A percentile compares a stretch with the other conserved stretches of the same genome.
These are phyloP conservation scores for Stegostoma tigrinum DNA, from an alignment of 2,113 vertebrate species.

Conservation along the genomic window DNA sequence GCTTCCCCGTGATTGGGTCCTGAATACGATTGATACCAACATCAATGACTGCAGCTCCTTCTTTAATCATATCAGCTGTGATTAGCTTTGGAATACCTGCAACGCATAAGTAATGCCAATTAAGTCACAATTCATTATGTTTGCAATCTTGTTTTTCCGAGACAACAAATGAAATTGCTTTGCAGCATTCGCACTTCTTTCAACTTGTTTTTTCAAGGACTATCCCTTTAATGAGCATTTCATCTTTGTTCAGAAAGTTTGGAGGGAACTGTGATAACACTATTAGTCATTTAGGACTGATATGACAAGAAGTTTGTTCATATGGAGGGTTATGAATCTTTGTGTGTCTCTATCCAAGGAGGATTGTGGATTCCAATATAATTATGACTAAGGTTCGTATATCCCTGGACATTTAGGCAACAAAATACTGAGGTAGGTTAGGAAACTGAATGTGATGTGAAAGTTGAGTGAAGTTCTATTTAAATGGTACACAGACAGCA, in stretches of 20 bases:
- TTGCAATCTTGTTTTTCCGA: no score
- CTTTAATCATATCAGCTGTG: conserved; percentile 95
- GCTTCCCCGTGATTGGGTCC: conserved; percentile 75
- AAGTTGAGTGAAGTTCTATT: background rate
- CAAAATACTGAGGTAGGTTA: background rate
- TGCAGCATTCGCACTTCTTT: no score
- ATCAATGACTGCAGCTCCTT: conserved; percentile 85
- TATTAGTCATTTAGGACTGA: background rate
- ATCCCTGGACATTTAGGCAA: background rate
- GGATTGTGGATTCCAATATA: background rate
- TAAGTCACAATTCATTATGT: background rate
- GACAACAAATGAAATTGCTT: no score
- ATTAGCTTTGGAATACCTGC: conserved; percentile 94
- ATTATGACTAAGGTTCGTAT: background rate
- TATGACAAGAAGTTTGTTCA: background rate
- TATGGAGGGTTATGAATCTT: background rate
- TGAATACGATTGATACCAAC: conserved; percentile 87
- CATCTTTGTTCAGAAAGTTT: background rate
- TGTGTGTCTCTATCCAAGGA: background rate
- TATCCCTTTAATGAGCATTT: background rate
- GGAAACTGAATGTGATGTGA: background rate
- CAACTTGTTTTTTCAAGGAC: no score
- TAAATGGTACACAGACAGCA: background rate
- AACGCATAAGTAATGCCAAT: background rate
- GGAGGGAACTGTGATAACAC: background rate